Percentiles rank a stretch among this genome's conserved stretches.
Conservation (phyloP, 37 sponge, comb jelly and placozoan species). For the Spongilla lacustris region DNA sequence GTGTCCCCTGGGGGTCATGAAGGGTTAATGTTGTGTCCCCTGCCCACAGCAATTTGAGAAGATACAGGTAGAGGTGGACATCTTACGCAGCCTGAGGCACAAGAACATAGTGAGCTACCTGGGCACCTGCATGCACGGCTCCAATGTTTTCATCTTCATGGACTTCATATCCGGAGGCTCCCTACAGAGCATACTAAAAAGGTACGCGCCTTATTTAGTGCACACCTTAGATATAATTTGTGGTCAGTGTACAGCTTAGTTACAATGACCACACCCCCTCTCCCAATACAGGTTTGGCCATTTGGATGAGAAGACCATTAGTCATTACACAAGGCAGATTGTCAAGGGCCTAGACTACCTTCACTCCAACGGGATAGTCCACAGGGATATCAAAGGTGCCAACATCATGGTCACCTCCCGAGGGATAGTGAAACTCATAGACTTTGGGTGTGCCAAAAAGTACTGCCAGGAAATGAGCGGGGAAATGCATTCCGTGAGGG, state of each 20-base stretch:
- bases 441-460: constrained; percentile 93
- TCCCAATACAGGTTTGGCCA: constrained; percentile 79
- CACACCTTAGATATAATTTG: neutral
- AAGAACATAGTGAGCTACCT: constrained; percentile 88
- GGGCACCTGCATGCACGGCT: constrained; percentile 72
- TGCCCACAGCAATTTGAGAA: constrained; percentile 91
- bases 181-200: constrained; percentile 71
- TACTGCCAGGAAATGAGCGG: constrained; percentile 56
- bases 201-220: constrained; percentile 39
- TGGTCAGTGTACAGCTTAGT: no score
- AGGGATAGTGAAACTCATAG: constrained; percentile 89
- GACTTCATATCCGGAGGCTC: constrained; percentile 92
- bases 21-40: no score
- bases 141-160: constrained; percentile 88
- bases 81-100: constrained; percentile 75
- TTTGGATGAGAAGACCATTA: constrained; percentile 50
- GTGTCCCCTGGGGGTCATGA: no score
- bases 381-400: constrained; percentile 93
- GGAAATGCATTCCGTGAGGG: constrained; percentile 80
- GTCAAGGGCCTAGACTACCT: constrained; percentile 73
- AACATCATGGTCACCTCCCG: constrained; percentile 85
- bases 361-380: constrained; percentile 83
- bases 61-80: constrained; percentile 83
- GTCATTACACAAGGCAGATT: constrained; percentile 86
- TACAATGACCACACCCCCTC: no score